These are phyloP conservation scores for Noctua comes DNA, from an alignment of 2,888 invertebrate genomes.

Conservation along the genomic window DNA sequence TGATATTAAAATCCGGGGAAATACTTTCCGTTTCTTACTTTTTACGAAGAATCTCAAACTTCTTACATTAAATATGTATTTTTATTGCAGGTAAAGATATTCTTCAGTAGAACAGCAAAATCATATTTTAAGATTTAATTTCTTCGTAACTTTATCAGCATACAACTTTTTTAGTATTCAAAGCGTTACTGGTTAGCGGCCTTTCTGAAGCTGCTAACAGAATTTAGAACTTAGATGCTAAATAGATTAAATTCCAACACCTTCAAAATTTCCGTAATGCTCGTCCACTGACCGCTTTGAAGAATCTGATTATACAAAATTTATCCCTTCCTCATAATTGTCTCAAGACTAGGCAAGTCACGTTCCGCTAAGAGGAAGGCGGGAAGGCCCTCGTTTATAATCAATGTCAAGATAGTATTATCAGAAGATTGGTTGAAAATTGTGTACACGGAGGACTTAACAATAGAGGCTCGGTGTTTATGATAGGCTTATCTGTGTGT, in stretches of 20 bases:
- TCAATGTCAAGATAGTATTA: constrained; percentile 72
- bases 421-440: constrained; percentile 68
- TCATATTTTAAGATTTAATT: constrained; percentile 40
- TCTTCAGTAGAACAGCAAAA: constrained; percentile 36
- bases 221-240: constrained; percentile 35
- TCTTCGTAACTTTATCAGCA: constrained; percentile 44
- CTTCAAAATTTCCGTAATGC: constrained; percentile 62
- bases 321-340: constrained; percentile 74
- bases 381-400: constrained; percentile 69
- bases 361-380: constrained; percentile 69
- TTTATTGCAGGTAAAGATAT: constrained; percentile 64
- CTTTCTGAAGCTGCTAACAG: constrained; percentile 18
- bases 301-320: constrained; percentile 75
- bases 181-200: neutral
- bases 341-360: constrained; percentile 74
- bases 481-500: constrained; percentile 65
- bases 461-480: constrained; percentile 63
- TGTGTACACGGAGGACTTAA: constrained; percentile 59
- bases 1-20: constrained; percentile 80
- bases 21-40: constrained; percentile 77
- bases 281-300: constrained; percentile 72
- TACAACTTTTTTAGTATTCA: constrained; percentile 44
- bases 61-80: constrained; percentile 68
- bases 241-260: constrained; percentile 48
- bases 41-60: constrained; percentile 68